Evolutionary conservation across 1,140 invertebrate genomes (phyloP), one percentile per base, ranked within the genome.

Genomic region (Neuroterus valhalla): DNA sequence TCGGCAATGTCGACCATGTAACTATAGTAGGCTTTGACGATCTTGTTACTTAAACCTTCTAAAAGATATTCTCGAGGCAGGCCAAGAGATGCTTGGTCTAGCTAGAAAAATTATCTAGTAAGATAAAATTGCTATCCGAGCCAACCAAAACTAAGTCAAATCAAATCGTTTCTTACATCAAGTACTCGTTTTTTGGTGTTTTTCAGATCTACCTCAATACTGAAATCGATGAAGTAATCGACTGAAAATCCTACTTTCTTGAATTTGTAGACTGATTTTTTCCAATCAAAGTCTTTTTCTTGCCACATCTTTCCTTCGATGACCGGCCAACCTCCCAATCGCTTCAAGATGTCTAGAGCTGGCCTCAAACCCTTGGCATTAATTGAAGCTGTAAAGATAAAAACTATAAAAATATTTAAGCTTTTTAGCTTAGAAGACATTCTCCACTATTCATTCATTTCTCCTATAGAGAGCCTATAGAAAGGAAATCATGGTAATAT

Each of bases 1-100:
- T 94, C 92, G 0, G 98, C 96, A 66, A 98, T 94, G 78, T 97
- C 95, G 0, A 96, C 94, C 94, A 96, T 95, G 82, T 96, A 97
- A 1, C 93, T 92, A 77, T 95, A 95, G 86, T 97, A 96, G 3
- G 94, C 94, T 48, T 91, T 91, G 1, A 96, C 95, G 42, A 96
- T 89, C 82, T 95, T 95, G 79, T 96, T 94, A 23, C 93, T 91
- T 8, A 95, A 89, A 2, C 96, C 96, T 83, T 97, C 96, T 15
- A 96, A 92, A 66, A 99, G 90, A 85, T 98, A 66, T n/a, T n/a
- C n/a, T n/a, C n/a, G n/a, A n/a, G n/a, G n/a, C n/a, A n/a, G n/a
- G n/a, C n/a, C n/a, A n/a, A 99, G 91, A 1, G 95, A 93, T 0
- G 96, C 95, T 92, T 99, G 97, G 90, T 99, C 98, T 81, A 99